Evolutionary conservation across 2,888 invertebrate genomes (phyloP).

Genomic region (Lamellibrachia columna): DNA sequence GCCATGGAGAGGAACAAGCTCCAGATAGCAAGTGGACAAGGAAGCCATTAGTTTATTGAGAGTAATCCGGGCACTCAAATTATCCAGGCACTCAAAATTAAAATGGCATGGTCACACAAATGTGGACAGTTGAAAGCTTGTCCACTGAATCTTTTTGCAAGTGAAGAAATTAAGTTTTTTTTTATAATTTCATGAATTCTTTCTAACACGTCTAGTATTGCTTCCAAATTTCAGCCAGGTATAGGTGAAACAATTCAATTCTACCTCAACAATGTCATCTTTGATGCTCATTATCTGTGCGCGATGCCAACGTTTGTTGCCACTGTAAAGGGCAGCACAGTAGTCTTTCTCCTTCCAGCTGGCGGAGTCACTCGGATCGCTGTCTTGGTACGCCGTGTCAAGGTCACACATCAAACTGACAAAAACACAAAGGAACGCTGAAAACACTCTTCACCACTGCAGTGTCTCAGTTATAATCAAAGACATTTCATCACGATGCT

Average conservation of each 20-base stretch:
- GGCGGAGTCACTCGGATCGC: neutral
- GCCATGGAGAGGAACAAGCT: neutral
- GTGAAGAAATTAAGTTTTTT: too few relatives aligned
- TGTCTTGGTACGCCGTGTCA: neutral
- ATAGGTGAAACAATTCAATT: neutral
- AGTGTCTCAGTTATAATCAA: neutral
- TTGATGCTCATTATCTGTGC: neutral
- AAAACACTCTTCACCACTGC: neutral
- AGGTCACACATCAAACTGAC: neutral
- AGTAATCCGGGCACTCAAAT: too few relatives aligned
- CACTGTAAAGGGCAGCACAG: conserved; percentile 19
- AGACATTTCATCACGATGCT: too few relatives aligned
- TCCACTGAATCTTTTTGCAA: too few relatives aligned
- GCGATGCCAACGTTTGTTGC: conserved; percentile 8
- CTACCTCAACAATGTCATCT: neutral
- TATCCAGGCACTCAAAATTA: neutral
- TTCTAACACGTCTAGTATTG: too few relatives aligned
- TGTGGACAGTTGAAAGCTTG: too few relatives aligned
- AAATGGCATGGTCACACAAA: neutral
- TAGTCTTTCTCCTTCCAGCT: neutral
- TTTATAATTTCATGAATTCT: too few relatives aligned
- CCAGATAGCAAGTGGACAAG: too few relatives aligned
- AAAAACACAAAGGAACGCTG: neutral
- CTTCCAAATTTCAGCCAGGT: too few relatives aligned
- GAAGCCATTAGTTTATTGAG: too few relatives aligned